phyloP scores from a whole-genome alignment of 2,888 invertebrate species.

The Caenorhabditis macrosperma region DNA sequence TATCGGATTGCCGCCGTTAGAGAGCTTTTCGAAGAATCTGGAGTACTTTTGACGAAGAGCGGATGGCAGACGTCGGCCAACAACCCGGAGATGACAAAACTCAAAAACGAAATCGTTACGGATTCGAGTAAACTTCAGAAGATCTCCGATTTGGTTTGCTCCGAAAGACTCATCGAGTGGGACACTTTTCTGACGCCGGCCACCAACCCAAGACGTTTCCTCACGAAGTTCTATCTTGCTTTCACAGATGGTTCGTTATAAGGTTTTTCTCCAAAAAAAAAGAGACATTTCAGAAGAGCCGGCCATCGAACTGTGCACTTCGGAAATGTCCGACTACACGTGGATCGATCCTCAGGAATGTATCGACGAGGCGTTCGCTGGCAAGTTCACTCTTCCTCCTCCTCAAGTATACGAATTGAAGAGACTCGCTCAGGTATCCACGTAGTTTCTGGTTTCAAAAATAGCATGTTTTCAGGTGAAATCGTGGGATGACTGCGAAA shows the following conservation, averaged over 20 bases:
- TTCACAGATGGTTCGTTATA: slow-evolving; percentile 59
- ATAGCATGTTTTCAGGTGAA: slow-evolving; percentile 6
- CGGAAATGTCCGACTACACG: slow-evolving; percentile 65
- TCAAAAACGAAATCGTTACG: slow-evolving; percentile 52
- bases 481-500: slow-evolving; percentile 34
- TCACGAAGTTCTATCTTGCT: slow-evolving; percentile 74
- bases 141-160: neutral
- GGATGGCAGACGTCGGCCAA: slow-evolving; percentile 57
- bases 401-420: slow-evolving; percentile 78
- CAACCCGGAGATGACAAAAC: slow-evolving; percentile 33
- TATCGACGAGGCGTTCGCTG: slow-evolving; percentile 55
- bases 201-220: slow-evolving; percentile 57
- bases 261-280: neutral
- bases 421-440: slow-evolving; percentile 61
- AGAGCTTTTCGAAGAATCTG: slow-evolving; percentile 79
- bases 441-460: no score
- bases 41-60: slow-evolving; percentile 69
- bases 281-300: slow-evolving; percentile 56
- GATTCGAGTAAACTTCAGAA: slow-evolving; percentile 50
- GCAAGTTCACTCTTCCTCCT: slow-evolving; percentile 72
- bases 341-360: slow-evolving; percentile 64
- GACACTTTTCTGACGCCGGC: slow-evolving; percentile 75
- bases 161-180: slow-evolving; percentile 69
- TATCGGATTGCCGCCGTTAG: slow-evolving; percentile 57
- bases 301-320: slow-evolving; percentile 59